Percentiles rank a stretch among this genome's conserved stretches.
Conservation (phyloP, 2,113 vertebrate genomes). For the Geothlypis trichas region DNA sequence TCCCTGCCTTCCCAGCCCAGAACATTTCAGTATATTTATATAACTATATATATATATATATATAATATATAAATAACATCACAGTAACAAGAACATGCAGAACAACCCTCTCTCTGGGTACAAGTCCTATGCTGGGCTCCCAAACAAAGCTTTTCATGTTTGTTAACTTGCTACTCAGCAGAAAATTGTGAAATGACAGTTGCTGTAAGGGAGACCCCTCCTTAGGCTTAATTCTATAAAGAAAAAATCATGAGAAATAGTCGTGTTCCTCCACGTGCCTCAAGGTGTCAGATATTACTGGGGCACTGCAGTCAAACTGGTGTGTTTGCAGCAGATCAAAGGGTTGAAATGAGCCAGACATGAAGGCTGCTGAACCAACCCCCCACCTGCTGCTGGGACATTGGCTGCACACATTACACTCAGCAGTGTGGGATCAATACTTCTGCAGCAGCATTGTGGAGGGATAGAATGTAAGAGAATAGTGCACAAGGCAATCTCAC, state of each 20-base stretch:
- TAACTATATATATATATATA: too few relatives aligned
- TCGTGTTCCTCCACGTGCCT: neutral
- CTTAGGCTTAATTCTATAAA: neutral
- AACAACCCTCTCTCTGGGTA: neutral
- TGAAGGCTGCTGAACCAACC: neutral
- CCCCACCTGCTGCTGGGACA: rapidly evolving
- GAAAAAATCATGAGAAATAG: neutral
- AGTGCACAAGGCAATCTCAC: too few relatives aligned
- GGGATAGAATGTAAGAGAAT: too few relatives aligned
- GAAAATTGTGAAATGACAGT: neutral
- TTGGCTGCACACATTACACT: neutral
- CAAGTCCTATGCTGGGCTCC: neutral
- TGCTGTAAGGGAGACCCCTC: neutral
- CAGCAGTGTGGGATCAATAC: neutral
- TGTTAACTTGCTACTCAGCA: neutral
- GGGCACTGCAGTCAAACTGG: neutral
- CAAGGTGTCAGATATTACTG: neutral
- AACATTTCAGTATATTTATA: neutral
- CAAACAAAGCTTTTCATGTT: neutral
- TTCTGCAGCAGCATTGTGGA: neutral
- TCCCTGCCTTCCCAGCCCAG: neutral
- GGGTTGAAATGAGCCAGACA: neutral
- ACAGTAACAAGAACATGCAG: neutral
- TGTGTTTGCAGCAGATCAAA: neutral
- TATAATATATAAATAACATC: neutral